Evolutionary conservation across 1,140 invertebrate genomes (phyloP).

Genomic region (Thalassaphorura encarpata): DNA sequence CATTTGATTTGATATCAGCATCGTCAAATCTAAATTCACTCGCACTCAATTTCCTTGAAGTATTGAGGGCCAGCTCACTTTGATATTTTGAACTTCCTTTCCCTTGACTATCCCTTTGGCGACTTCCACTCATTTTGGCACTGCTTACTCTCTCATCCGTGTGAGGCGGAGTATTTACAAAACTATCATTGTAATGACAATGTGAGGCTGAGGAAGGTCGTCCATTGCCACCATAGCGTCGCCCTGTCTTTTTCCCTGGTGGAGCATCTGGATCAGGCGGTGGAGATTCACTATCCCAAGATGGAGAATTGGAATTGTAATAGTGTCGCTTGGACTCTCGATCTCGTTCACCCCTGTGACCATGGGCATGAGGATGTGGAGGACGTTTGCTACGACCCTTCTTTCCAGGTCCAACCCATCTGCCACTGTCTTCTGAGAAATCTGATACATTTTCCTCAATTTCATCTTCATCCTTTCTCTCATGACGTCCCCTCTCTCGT

Average conservation of each 20-base stretch:
- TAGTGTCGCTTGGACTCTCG: conserved; percentile 5
- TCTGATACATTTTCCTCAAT: conserved; percentile 13
- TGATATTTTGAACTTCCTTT: background rate
- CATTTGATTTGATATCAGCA: background rate
- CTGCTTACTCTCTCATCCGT: too few relatives aligned
- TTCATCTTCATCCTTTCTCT: conserved; percentile 4
- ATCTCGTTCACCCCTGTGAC: too few relatives aligned
- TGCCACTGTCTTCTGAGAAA: conserved; percentile 11
- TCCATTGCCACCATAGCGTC: background rate
- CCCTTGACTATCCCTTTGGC: background rate
- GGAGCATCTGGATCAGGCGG: background rate
- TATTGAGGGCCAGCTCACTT: background rate
- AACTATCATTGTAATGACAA: too few relatives aligned
- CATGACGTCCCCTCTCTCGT: background rate
- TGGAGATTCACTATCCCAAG: conserved; percentile 27
- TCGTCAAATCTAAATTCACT: conserved; percentile 3
- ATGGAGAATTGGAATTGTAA: conserved; percentile 27
- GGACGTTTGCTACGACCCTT: too few relatives aligned
- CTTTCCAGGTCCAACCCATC: background rate
- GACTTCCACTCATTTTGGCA: conserved; percentile 3
- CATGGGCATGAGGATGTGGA: conserved; percentile 3
- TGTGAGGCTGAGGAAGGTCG: conserved; percentile 8
- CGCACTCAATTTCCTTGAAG: background rate
- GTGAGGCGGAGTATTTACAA: too few relatives aligned
- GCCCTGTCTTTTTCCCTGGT: background rate